These are phyloP conservation scores for Lymantria monacha DNA, from an alignment of 2,888 invertebrate genomes.

Conservation along the genomic window DNA sequence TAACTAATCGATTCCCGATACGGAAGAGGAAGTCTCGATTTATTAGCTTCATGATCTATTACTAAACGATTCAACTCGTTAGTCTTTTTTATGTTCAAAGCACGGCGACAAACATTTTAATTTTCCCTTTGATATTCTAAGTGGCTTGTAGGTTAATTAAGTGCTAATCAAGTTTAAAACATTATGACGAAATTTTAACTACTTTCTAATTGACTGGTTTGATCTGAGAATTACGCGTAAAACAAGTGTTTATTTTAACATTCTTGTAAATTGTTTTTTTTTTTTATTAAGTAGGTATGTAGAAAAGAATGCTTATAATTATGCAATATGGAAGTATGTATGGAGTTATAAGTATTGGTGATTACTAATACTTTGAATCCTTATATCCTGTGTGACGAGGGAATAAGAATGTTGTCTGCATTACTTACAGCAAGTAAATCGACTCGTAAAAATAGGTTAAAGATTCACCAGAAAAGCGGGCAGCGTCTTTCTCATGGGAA, in stretches of 20 bases:
- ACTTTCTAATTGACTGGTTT: background rate
- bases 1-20: constrained; percentile 74
- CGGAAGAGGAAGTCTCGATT: constrained; percentile 57
- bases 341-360: too few relatives aligned
- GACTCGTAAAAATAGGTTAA: too few relatives aligned
- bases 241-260: background rate
- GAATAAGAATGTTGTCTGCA: too few relatives aligned
- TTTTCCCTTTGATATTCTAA: constrained; percentile 25
- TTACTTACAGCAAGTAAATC: too few relatives aligned
- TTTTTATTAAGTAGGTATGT: too few relatives aligned
- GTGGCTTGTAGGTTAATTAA: constrained; percentile 18
- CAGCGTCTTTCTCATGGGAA: too few relatives aligned
- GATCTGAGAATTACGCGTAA: background rate
- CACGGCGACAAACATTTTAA: constrained; percentile 19
- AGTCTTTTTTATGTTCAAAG: constrained; percentile 17
- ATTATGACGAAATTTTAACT: background rate
- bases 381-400: too few relatives aligned
- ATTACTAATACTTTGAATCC: too few relatives aligned
- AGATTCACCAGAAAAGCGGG: too few relatives aligned
- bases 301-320: too few relatives aligned
- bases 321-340: too few relatives aligned
- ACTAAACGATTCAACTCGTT: constrained; percentile 31
- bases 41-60: constrained; percentile 47
- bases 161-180: constrained; percentile 5
- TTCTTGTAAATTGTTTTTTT: background rate